These are phyloP conservation scores for Gerosis bhagava DNA, from an alignment of 2,888 invertebrate species.

Conservation along the genomic window DNA sequence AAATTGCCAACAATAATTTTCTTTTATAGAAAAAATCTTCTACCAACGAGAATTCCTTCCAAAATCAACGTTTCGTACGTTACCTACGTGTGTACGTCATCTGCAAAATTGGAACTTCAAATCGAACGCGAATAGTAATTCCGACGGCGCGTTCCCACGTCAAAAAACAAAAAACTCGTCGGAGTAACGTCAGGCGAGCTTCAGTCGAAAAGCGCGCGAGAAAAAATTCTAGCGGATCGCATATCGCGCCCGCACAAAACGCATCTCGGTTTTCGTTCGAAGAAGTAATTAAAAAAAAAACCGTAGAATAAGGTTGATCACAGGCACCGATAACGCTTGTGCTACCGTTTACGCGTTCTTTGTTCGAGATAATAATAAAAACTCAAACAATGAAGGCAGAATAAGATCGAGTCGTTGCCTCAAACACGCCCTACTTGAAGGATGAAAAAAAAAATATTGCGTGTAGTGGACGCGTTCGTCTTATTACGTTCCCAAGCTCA, in stretches of 20 bases:
- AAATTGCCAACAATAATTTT: too few relatives aligned
- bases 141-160: constrained; percentile 22
- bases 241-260: constrained; percentile 58
- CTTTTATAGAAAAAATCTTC: neutral
- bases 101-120: constrained; percentile 24
- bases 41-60: constrained; percentile 2
- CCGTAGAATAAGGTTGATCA: constrained; percentile 71
- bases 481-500: constrained; percentile 56
- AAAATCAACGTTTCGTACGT: too few relatives aligned
- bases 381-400: constrained; percentile 69
- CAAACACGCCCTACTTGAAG: constrained; percentile 64
- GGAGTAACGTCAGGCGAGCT: constrained; percentile 49
- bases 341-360: constrained; percentile 79
- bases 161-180: constrained; percentile 24
- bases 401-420: constrained; percentile 59
- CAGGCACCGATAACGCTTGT: constrained; percentile 68
- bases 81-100: constrained; percentile 16
- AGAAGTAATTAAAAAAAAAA: constrained; percentile 58
- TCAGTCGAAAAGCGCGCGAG: constrained; percentile 49
- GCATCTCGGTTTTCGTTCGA: constrained; percentile 55
- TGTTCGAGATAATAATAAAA: constrained; percentile 74
- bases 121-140: constrained; percentile 24
- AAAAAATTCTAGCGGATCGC: constrained; percentile 58
- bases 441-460: constrained; percentile 60
- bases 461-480: constrained; percentile 55